Evolutionary conservation across 1,140 invertebrate species (phyloP), one percentile per base, ranked within the genome.

Genomic region (Drosophila navojoa): DNA sequence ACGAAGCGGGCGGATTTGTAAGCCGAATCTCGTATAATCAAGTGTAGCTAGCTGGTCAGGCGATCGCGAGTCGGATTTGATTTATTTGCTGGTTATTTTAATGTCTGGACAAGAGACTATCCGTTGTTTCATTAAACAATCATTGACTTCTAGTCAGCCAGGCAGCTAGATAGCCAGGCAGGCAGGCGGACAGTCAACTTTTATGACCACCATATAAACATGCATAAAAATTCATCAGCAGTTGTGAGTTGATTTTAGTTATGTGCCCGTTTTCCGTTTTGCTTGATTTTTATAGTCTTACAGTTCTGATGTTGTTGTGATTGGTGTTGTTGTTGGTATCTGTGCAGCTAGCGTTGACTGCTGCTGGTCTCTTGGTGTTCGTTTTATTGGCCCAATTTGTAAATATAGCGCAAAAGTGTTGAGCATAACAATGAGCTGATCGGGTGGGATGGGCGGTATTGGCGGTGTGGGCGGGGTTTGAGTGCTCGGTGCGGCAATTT

Each of bases 331-430:
- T n/a, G 7, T 25, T 27, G 69, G 10, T 42, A 27, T 68, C 38
- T 55, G 35, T 42, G 11, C 42, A 54, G 16, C n/a, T 27, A 27
- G 40, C 16, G 25, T 10, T 61, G 27, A n/a, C 61, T 19, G 42
- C 22, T 54, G 27, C 16, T 22, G 32, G 35, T 76, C 68, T 53
- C 54, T 62, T 87, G 79, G 84, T 89, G 84, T 89, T 89, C 77
- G 77, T 89, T 89, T 89, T 89, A 89, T 89, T 89, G 84, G 84
- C 84, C 84, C 84, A 89, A 89, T 90, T 89, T 89, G 84, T 89
- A 80, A 89, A 87, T 90, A 89, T 90, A 84, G 84, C 84, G 80
- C 77, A 89, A 77, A 89, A 90, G 80, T 89, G 84, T 89, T 66
- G 80, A 74, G 84, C 84, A 89, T 89, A 89, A 80, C 73, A 89